These are phyloP conservation scores for Corythornis cristatus DNA, from an alignment of 2,113 vertebrate species.

Conservation along the genomic window DNA sequence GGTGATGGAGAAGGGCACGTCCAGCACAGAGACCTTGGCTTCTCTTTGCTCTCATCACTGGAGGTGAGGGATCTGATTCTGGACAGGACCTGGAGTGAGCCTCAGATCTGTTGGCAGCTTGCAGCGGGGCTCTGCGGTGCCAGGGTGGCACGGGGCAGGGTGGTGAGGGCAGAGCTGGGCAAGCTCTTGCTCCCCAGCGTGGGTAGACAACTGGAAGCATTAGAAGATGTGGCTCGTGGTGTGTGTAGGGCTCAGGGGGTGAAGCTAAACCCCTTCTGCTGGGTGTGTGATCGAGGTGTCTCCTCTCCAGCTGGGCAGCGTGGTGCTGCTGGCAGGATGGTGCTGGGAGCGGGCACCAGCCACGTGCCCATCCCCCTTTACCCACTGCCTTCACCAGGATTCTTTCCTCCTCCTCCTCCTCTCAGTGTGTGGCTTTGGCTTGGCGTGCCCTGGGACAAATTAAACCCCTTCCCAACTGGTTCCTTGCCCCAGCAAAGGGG, in stretches of 20 bases:
- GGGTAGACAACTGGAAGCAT: not conserved
- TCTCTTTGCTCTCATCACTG: not conserved
- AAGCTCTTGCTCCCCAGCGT: not conserved
- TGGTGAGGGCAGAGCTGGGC: not conserved
- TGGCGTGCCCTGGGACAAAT: not conserved
- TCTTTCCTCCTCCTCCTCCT: not conserved
- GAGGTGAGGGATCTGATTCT: not conserved
- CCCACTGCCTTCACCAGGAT: rapidly evolving
- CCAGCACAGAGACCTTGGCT: not conserved
- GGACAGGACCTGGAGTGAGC: not conserved
- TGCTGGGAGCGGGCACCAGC: not conserved
- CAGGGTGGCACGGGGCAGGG: not conserved
- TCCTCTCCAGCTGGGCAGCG: rapidly evolving
- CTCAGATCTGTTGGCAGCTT: too few species aligned
- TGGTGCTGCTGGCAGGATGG: not conserved
- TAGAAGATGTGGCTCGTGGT: not conserved
- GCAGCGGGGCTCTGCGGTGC: too few species aligned
- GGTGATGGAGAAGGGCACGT: not conserved
- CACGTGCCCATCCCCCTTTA: not conserved
- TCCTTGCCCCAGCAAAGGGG: not conserved
- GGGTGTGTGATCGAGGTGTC: not conserved
- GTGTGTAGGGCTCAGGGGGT: not conserved
- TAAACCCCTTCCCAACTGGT: not conserved
- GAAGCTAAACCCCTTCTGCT: rapidly evolving
- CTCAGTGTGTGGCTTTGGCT: conserved; percentile 26